Base-by-base conservation (phyloP, 2,797 vertebrate species). In the Acipenser transmontanus region DNA sequence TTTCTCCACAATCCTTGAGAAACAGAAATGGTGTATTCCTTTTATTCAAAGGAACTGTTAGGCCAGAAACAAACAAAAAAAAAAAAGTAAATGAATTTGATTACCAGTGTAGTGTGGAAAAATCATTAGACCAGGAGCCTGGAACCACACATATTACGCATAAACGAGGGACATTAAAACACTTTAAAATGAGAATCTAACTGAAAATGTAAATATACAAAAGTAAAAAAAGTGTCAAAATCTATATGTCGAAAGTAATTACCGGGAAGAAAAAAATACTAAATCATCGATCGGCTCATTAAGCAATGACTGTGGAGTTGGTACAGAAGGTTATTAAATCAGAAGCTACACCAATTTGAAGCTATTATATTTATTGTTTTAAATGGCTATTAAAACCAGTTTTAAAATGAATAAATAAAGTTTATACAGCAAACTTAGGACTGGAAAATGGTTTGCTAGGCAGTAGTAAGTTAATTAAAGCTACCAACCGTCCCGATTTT, bases 71-170 rank as follows among this genome's bases (percentile, higher is more conserved):
- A 17, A 17, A 17, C 17, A 17, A 17, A 17, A 17, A 17, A 83
- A 78, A 92, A 91, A 91, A 34, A 34, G 20, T 87, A 90, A 92
- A 93, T 90, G 83, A 87, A 92, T 91, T 89, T 91, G 90, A 92
- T 92, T 92, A 90, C 83, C 87, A 89, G 88, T 88, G 86, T 82
- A 83, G 86, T 84, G 85, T 86, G 84, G 81, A 86, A 87, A 89
- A 91, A 88, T 91, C 88, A 89, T 92, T 91, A 90, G 87, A 84
- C 85, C 88, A 87, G 82, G 76, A 82, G 80, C 78, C 86, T 84
- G 87, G 87, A 91, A 91, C 86, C 56, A 78, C 82, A 80, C 62
- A 68, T 84, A 88, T 89, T 86, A 71, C 57, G 65, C 72, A 73
- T 68, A 88, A 87, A 87, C 84, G 87, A 85, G 83, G 76, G 81